phyloP scores from a whole-genome alignment of 2,797 vertebrate genomes.

The Eurystomus glaucurus region DNA sequence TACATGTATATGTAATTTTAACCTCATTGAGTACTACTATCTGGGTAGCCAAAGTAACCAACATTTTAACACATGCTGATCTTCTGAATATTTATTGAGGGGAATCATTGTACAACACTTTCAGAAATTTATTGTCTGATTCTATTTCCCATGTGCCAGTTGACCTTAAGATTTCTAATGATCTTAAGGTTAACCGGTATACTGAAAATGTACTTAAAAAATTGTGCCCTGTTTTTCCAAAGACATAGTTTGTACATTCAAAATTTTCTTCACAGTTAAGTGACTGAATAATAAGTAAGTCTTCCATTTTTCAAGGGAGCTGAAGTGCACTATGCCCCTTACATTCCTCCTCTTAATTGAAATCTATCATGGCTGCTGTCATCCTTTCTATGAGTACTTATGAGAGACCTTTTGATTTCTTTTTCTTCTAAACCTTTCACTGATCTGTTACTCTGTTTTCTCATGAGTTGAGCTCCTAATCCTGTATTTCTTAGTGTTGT shows the following conservation, averaged over 20 bases:
- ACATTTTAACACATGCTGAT: not conserved
- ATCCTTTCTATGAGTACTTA: not conserved
- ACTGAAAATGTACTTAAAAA: too few species aligned
- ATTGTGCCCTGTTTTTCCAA: not conserved
- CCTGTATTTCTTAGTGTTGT: not conserved
- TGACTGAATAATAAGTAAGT: accelerated
- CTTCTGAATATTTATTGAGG: not conserved
- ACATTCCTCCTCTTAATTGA: not conserved
- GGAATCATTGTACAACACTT: not conserved
- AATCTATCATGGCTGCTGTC: not conserved
- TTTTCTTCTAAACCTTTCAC: not conserved
- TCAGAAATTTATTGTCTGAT: not conserved
- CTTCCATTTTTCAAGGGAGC: not conserved
- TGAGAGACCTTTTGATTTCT: not conserved
- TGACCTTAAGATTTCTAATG: not conserved
- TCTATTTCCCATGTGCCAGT: not conserved
- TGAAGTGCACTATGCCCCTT: not conserved
- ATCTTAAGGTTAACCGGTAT: too few species aligned
- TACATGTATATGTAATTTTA: not conserved
- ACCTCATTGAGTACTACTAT: not conserved
- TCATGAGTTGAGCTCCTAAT: not conserved
- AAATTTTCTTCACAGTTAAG: not conserved
- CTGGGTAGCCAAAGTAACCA: not conserved
- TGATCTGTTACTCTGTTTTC: not conserved
- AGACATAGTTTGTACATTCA: accelerated